Percentiles rank a stretch among this genome's conserved stretches.
phyloP scores from a whole-genome alignment of 2,888 invertebrate species.

The Athalia rosae region DNA sequence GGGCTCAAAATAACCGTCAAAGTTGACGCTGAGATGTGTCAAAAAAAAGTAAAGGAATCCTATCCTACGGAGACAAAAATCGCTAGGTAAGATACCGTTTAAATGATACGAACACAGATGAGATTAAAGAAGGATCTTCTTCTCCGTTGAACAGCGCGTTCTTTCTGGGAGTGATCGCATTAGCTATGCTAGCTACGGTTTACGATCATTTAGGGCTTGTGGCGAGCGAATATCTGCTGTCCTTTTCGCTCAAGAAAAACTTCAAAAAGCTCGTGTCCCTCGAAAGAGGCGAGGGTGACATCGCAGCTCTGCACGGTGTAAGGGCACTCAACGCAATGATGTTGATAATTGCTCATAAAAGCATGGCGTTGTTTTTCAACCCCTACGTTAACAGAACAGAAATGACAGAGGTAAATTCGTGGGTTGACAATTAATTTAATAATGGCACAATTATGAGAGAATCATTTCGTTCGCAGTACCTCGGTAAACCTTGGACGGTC shows the following conservation, averaged over 20 bases:
- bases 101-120: background rate
- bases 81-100: constrained; percentile 72
- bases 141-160: constrained; percentile 67
- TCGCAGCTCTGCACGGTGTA: constrained; percentile 81
- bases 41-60: constrained; percentile 69
- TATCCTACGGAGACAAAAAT: constrained; percentile 74
- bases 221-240: constrained; percentile 73
- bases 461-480: constrained; percentile 69
- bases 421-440: background rate
- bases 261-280: constrained; percentile 75
- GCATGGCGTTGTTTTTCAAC: constrained; percentile 82
- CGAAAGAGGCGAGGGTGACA: constrained; percentile 76
- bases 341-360: constrained; percentile 81
- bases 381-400: constrained; percentile 81
- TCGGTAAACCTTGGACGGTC: constrained; percentile 81
- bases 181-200: constrained; percentile 69
- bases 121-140: background rate
- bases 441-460: too few species aligned
- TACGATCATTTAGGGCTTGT: constrained; percentile 68
- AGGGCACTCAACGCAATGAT: constrained; percentile 80
- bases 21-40: constrained; percentile 80
- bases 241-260: constrained; percentile 81
- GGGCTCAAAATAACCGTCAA: constrained; percentile 77
- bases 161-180: constrained; percentile 72
- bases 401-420: constrained; percentile 78